Percentiles rank a stretch among this genome's conserved stretches.
These are phyloP conservation scores for Drosophila seguyi DNA, from an alignment of 1,140 invertebrate species.

Conservation along the genomic window DNA sequence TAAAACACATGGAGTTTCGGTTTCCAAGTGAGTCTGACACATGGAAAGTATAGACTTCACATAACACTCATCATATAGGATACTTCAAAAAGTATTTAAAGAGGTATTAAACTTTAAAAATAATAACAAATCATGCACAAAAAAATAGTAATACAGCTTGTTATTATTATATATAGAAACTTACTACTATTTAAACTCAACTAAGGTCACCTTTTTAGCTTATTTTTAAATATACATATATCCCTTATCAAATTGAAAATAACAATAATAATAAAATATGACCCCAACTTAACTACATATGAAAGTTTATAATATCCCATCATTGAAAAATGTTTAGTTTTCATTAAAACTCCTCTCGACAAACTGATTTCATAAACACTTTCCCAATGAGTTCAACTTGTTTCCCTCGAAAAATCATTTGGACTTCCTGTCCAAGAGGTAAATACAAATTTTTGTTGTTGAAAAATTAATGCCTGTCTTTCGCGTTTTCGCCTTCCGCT, in stretches of 20 bases:
- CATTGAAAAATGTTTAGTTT: too few relatives aligned
- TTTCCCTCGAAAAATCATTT: conserved; percentile 13
- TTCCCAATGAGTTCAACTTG: conserved; percentile 35
- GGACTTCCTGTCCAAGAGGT: conserved; percentile 33
- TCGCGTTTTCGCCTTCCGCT: conserved; percentile 21
- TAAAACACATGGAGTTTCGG: conserved; percentile 56
- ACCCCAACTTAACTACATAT: too few relatives aligned
- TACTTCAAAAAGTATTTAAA: background rate
- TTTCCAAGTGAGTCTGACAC: conserved; percentile 11
- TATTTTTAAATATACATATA: too few relatives aligned
- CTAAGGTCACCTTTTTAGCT: too few relatives aligned
- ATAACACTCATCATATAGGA: background rate
- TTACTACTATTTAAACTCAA: too few relatives aligned
- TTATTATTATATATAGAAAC: too few relatives aligned
- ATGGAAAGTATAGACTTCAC: background rate
- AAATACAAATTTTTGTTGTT: conserved; percentile 30
- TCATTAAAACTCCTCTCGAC: background rate
- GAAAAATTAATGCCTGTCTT: conserved; percentile 39
- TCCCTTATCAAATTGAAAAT: too few relatives aligned
- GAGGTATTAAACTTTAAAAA: background rate
- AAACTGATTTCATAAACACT: conserved; percentile 18
- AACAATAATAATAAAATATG: too few relatives aligned
- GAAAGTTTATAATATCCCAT: too few relatives aligned
- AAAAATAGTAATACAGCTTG: background rate
- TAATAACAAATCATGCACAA: background rate